Evolutionary conservation across 2,113 vertebrate species (phyloP), one percentile per base, ranked within the genome.

Genomic region (Lepus americanus): DNA sequence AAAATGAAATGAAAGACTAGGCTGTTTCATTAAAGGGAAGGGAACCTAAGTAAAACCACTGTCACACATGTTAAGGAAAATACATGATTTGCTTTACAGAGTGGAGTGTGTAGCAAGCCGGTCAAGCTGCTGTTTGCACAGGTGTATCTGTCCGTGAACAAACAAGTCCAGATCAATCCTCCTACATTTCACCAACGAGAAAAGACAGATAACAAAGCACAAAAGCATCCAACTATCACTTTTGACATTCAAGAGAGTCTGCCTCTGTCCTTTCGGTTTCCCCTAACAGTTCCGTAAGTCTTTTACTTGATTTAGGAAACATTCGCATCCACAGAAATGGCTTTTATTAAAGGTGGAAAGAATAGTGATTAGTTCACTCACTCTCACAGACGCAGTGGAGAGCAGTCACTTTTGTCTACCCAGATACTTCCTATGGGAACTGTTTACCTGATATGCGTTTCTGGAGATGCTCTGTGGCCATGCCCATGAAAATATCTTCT

Each of bases 141-240:
- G 66, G 76, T 89, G 19, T 73, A 72, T n/a, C 78, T 82, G 51
- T 81, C 55, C 44, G 1, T 92, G 80, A 92, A 88, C 90, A 94
- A 94, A 96, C 86, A 91, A 33, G 59, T 90, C 33, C 53, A 77
- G 87, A 92, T 44, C 72, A 81, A 84, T 89, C 77, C 77, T 89
- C 90, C 67, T 64, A 86, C 92, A 89, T 91, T 83, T 89, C 70
- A 83, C 55, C 63, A 61, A n/a, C 22, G 22, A 94, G 63, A 79
- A 94, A 79, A 66, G 25, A 78, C 53, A 90, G 33, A 88, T 0
- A 73, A 59, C 49, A 87, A 95, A 76, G 27, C 66, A 72, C 31
- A 67, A 96, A 89, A 74, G 61, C 55, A 89, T 31, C 63, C 73
- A 59, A 85, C 69, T 36, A 4, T 53, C 49, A 20, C 67, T 93